These are phyloP conservation scores for Euspilapteryx auroguttella DNA, from an alignment of 2,888 invertebrate species.

Conservation along the genomic window DNA sequence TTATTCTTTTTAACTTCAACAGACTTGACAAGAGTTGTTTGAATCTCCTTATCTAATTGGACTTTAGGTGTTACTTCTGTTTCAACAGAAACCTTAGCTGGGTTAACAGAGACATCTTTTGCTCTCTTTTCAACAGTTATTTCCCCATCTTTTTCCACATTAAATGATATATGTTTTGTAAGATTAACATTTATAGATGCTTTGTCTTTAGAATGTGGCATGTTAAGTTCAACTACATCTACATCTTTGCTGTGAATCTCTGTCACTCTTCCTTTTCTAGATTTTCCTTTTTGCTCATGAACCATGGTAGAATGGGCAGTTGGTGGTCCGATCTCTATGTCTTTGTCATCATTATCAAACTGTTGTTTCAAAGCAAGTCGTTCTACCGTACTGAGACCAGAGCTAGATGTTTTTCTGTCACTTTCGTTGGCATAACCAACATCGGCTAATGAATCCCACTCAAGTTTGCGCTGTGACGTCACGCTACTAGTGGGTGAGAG, in stretches of 20 bases:
- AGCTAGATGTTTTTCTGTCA: slow-evolving; percentile 47
- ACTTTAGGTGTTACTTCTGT: slow-evolving; percentile 13
- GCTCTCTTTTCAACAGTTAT: slow-evolving; percentile 25
- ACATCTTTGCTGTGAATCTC: slow-evolving; percentile 37
- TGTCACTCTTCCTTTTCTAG: slow-evolving; percentile 19
- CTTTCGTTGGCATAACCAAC: slow-evolving; percentile 74
- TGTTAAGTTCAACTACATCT: slow-evolving; percentile 35
- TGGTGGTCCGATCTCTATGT: slow-evolving; percentile 34
- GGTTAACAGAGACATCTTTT: slow-evolving; percentile 20
- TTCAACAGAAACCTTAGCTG: slow-evolving; percentile 18
- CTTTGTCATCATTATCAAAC: slow-evolving; percentile 38
- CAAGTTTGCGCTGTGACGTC: slow-evolving; percentile 73
- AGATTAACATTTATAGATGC: slow-evolving; percentile 41
- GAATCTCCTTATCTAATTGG: slow-evolving; percentile 36
- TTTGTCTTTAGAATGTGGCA: slow-evolving; percentile 21
- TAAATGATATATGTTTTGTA: slow-evolving; percentile 48
- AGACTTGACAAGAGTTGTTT: slow-evolving; percentile 25
- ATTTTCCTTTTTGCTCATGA: slow-evolving; percentile 23
- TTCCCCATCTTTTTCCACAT: slow-evolving; percentile 39
- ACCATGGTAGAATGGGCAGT: slow-evolving; percentile 58
- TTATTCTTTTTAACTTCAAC: slow-evolving; percentile 11
- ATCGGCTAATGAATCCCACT: slow-evolving; percentile 89
- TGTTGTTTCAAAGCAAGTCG: slow-evolving; percentile 61
- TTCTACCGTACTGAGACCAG: slow-evolving; percentile 63
- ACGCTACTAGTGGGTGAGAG: slow-evolving; percentile 75